Conservation (phyloP, 2,888 invertebrate genomes). For the Ametastegia equiseti region DNA sequence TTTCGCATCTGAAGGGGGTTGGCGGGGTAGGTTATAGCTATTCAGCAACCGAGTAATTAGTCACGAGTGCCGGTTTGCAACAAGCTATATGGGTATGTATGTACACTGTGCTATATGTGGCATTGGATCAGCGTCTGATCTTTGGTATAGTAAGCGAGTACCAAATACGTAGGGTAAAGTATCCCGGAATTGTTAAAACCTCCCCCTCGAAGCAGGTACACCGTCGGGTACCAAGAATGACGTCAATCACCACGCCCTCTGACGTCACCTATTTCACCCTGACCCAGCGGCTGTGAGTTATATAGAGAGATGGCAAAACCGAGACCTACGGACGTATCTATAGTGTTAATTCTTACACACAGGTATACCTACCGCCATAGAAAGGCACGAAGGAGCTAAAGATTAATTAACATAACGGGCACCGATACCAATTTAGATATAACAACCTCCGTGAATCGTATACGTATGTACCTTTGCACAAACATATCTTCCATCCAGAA, state of each 20-base stretch:
- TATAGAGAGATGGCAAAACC: constrained; percentile 2
- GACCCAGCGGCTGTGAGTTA: constrained; percentile 60
- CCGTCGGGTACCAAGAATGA: constrained; percentile 26
- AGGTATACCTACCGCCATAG: background rate
- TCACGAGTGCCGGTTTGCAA: constrained; percentile 21
- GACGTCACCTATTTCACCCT: constrained; percentile 71
- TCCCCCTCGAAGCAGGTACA: background rate
- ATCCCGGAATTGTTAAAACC: background rate
- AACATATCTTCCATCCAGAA: background rate
- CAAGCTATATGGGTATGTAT: background rate
- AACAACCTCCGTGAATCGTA: background rate
- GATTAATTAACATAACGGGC: constrained; percentile 51
- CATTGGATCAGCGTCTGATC: constrained; percentile 13
- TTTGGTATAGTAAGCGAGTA: background rate
- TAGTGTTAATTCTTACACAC: constrained; percentile 1
- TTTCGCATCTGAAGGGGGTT: constrained; percentile 4
- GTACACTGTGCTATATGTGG: background rate
- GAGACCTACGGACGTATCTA: background rate
- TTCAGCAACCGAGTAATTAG: constrained; percentile 35
- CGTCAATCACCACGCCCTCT: constrained; percentile 70
- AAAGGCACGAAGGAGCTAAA: constrained; percentile 52
- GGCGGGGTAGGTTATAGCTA: background rate
- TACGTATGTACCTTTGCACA: background rate
- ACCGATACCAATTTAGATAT: constrained; percentile 44
- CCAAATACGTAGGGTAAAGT: background rate